phyloP scores from a whole-genome alignment of 2,888 invertebrate species.

The Cyaniris semiargus region DNA sequence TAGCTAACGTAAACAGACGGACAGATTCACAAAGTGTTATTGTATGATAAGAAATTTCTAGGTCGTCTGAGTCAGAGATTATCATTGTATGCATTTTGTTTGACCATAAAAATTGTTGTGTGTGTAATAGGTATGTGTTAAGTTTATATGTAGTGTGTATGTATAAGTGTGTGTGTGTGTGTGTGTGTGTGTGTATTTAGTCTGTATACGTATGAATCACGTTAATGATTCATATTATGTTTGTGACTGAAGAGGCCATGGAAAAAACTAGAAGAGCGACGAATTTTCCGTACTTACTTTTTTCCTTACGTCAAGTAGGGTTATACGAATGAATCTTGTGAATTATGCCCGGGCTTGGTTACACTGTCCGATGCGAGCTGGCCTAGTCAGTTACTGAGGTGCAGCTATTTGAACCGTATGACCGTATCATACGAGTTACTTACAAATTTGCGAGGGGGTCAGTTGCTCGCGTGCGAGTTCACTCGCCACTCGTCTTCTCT shows the following conservation, averaged over 20 bases:
- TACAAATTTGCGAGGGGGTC: too few species aligned
- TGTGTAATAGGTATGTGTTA: not conserved
- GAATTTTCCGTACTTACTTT: not conserved
- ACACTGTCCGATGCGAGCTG: too few species aligned
- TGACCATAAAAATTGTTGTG: not conserved
- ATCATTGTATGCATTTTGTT: conserved; percentile 8
- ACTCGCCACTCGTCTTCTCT: too few species aligned
- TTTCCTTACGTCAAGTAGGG: not conserved
- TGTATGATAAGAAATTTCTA: not conserved
- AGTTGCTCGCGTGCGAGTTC: too few species aligned
- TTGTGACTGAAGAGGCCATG: not conserved
- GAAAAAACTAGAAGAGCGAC: not conserved
- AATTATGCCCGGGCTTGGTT: too few species aligned
- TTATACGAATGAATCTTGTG: too few species aligned
- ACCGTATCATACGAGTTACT: too few species aligned
- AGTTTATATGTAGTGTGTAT: too few species aligned
- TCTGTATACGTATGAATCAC: not conserved
- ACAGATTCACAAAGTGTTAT: too few species aligned
- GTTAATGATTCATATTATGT: not conserved
- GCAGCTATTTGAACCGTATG: too few species aligned
- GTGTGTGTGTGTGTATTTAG: not conserved
- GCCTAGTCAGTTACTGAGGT: too few species aligned
- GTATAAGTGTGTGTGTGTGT: not conserved
- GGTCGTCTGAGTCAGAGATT: not conserved
- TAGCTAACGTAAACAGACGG: too few species aligned